Base-by-base conservation (phyloP, 2,113 vertebrate species). In the Ondatra zibethicus region DNA sequence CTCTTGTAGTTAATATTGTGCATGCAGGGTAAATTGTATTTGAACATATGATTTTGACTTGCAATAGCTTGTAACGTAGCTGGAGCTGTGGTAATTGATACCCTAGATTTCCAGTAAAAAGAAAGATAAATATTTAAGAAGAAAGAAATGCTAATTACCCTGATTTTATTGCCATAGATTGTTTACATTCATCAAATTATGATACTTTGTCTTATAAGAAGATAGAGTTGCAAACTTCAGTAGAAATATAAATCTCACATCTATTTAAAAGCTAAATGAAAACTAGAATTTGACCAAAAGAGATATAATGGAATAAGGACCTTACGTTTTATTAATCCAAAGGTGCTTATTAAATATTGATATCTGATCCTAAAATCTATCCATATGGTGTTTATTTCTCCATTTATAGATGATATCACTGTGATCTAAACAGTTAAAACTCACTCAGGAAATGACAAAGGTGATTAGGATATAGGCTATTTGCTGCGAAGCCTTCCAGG, bases 1-100 rank as follows among this genome's bases (percentile, higher is more conserved):
- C 80, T 47, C 68, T 65, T 78, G 45, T 47, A 45, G 85, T 94
- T 45, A 58, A 11, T 86, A 45, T 11, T 86, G 33, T 14, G n/a
- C 58, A 9, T 73, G 8, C 77, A 89, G 36, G 9, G 61, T 52
- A 91, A 81, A 52, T 0, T 25, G 55, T 65, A 52, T 61, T 84
- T 92, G 17, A 73, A 86, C n/a, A 94, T 88, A 63, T 3, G 7
- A 70, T 86, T 45, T 72, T 95, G 72, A 65, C 19, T 88, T 87
- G 2, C 9, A 76, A n/a, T 75, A 17, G 42, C 17, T 81, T 93
- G 47, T 45, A 61, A 63, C 21, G 72, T 14, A 88, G 5, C 21
- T 42, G 17, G 8, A 27, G 23, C 9, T 86, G 55, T 58, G 61
- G 16, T 84, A 65, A 58, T 52, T 93, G 61, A 89, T 9, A 68